phyloP scores from a whole-genome alignment of 2,888 invertebrate genomes.

The Rotaria socialis region DNA sequence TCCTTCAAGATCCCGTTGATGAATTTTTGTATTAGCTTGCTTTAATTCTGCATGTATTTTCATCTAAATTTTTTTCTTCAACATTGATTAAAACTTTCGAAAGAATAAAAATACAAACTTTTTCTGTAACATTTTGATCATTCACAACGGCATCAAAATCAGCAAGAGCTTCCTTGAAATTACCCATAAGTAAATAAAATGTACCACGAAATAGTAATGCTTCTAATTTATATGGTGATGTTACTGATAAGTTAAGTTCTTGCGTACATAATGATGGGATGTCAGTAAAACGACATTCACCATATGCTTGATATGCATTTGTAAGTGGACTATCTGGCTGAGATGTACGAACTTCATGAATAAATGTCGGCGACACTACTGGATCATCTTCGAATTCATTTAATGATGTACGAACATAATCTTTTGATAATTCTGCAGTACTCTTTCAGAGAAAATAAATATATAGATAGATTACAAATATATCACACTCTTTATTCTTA shows the following conservation, averaged over 20 bases:
- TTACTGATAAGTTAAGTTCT: conserved; percentile 64
- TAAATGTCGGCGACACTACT: conserved; percentile 62
- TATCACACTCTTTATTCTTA: neutral
- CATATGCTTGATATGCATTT: conserved; percentile 70
- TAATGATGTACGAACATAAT: conserved; percentile 80
- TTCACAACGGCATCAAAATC: conserved; percentile 63
- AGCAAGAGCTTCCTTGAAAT: conserved; percentile 52
- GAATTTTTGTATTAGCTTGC: conserved; percentile 16
- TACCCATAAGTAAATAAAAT: conserved; percentile 73
- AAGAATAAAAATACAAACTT: neutral
- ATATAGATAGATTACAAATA: neutral
- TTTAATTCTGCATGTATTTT: neutral
- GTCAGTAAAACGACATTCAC: conserved; percentile 71
- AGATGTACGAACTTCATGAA: conserved; percentile 50
- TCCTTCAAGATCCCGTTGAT: neutral
- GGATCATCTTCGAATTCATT: conserved; percentile 82
- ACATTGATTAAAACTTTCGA: neutral
- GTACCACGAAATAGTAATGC: conserved; percentile 77
- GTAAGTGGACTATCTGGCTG: conserved; percentile 65
- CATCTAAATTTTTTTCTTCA: neutral
- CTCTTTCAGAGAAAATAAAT: neutral
- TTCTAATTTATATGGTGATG: conserved; percentile 51
- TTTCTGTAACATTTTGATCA: conserved; percentile 6
- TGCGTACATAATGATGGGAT: conserved; percentile 75
- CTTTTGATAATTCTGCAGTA: conserved; percentile 74